phyloP scores from a whole-genome alignment of 2,113 vertebrate genomes.

The Oreochromis spilurus region DNA sequence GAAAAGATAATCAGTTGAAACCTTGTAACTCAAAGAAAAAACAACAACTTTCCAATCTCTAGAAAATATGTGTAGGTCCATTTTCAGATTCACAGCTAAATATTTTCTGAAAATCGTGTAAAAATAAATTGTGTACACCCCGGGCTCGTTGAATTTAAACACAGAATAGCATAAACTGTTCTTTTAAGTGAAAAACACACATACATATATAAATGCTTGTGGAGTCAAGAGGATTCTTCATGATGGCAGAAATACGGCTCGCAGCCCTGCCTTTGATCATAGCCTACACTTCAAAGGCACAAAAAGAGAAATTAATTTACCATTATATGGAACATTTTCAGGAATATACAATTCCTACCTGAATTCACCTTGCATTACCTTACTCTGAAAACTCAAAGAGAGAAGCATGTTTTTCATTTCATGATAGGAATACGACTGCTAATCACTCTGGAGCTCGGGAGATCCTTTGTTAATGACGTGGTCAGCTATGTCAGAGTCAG shows the following conservation, averaged over 20 bases:
- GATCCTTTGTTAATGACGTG: not conserved
- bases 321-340: constrained; percentile 27
- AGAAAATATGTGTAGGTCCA: not conserved
- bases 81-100: not conserved
- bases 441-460: not conserved
- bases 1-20: not conserved
- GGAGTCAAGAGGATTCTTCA: not conserved
- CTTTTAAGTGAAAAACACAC: not conserved
- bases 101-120: not conserved
- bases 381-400: not conserved
- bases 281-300: constrained; percentile 49
- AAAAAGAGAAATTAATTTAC: constrained; percentile 34
- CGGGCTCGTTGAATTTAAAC: not conserved
- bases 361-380: constrained; percentile 3
- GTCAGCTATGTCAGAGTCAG: not conserved
- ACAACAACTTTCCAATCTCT: not conserved
- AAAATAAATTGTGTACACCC: constrained; percentile 5
- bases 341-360: constrained; percentile 9
- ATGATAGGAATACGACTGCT: not conserved
- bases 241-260: constrained; percentile 17
- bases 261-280: constrained; percentile 47
- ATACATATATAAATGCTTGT: not conserved
- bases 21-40: not conserved
- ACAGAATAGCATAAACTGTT: not conserved
- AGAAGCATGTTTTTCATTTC: not conserved